phyloP scores from a whole-genome alignment of 2,888 invertebrate species.

The Drosophila falleni region DNA sequence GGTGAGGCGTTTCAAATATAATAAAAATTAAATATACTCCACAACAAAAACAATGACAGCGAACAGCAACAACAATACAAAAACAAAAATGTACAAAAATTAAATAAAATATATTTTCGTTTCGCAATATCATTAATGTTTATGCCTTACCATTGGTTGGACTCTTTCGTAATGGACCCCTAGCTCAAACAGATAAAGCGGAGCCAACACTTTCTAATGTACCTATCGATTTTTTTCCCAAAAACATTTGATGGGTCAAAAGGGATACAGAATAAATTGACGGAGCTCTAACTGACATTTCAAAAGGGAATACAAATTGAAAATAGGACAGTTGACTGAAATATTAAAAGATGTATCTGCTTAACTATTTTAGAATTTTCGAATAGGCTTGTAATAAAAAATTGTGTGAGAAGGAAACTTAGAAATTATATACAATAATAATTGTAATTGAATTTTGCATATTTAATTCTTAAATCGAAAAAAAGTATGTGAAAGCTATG shows the following conservation, averaged over 20 bases:
- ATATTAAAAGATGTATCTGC: constrained; percentile 2
- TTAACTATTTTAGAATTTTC: too few relatives aligned
- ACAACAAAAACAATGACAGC: constrained; percentile 32
- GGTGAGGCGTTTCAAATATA: constrained; percentile 54
- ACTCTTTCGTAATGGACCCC: constrained; percentile 31
- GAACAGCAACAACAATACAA: constrained; percentile 11
- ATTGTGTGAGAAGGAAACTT: too few relatives aligned
- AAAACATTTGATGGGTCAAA: constrained; percentile 53
- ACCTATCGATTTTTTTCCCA: constrained; percentile 70
- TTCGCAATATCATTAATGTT: constrained; percentile 72
- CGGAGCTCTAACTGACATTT: background rate
- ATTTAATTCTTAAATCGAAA: too few relatives aligned
- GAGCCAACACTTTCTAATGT: constrained; percentile 52
- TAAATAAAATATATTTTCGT: constrained; percentile 72
- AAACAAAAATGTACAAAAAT: constrained; percentile 47
- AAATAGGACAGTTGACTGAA: background rate
- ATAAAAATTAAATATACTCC: constrained; percentile 68
- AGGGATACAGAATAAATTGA: constrained; percentile 22
- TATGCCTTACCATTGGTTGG: constrained; percentile 43
- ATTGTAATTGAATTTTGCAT: too few relatives aligned
- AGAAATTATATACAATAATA: too few relatives aligned
- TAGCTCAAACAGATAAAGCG: constrained; percentile 37
- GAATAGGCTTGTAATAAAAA: too few relatives aligned
- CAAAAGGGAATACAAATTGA: background rate
- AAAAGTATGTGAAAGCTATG: too few relatives aligned